Evolutionary conservation across 2,888 invertebrate genomes (phyloP).

Genomic region (Endomychus coccineus): DNA sequence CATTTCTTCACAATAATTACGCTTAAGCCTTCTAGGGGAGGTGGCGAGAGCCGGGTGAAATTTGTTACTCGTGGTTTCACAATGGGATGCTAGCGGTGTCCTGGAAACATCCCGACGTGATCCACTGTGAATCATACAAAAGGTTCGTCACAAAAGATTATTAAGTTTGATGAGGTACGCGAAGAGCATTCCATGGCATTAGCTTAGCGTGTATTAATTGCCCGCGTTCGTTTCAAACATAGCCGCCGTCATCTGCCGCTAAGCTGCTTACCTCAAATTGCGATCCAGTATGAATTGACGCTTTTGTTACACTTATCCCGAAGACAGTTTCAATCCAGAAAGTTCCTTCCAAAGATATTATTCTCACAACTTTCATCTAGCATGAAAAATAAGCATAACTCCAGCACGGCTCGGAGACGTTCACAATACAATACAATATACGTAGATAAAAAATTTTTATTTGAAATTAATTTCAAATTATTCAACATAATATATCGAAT

Average conservation of each 20-base stretch:
- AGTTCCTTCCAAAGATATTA: no score
- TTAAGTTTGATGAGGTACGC: conserved; percentile 42
- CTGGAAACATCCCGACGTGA: conserved; percentile 20
- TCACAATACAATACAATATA: no score
- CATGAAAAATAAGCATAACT: no score
- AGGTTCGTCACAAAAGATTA: conserved; percentile 44
- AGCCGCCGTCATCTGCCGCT: conserved; percentile 21
- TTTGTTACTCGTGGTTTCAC: no score
- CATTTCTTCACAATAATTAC: conserved; percentile 1
- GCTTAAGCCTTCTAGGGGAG: not conserved
- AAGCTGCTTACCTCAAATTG: conserved; percentile 35
- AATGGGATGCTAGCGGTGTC: conserved; percentile 23
- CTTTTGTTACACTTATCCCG: no score
- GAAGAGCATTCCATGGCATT: conserved; percentile 34
- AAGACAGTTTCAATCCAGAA: no score
- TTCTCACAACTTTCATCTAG: no score
- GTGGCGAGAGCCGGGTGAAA: not conserved
- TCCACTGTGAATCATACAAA: conserved; percentile 33
- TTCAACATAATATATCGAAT: no score
- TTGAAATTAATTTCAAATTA: no score
- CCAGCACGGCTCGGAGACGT: no score
- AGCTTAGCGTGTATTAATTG: conserved; percentile 17
- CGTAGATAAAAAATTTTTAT: no score
- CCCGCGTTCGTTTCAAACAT: conserved; percentile 4
- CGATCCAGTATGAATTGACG: conserved; percentile 6